Evolutionary conservation across 2,888 invertebrate species (phyloP).

Genomic region (Sphaerophoria taeniata): DNA sequence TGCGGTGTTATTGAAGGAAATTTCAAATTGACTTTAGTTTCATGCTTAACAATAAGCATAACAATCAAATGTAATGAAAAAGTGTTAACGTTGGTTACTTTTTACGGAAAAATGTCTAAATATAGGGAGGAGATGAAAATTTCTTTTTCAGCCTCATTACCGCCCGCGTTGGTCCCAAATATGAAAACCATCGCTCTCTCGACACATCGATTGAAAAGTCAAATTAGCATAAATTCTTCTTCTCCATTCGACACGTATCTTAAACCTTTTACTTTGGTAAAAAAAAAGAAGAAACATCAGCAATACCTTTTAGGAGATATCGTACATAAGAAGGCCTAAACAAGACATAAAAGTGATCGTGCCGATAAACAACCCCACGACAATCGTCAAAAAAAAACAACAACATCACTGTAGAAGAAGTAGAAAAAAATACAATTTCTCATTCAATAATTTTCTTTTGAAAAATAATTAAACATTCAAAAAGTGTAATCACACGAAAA

Average conservation of each 20-base stretch:
- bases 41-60: not conserved
- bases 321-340: slow-evolving; percentile 55
- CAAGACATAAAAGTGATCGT: slow-evolving; percentile 73
- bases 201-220: slow-evolving; percentile 43
- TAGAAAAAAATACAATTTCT: slow-evolving; percentile 50
- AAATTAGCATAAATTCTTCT: slow-evolving; percentile 71
- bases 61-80: too few relatives aligned
- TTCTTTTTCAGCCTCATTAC: slow-evolving; percentile 32
- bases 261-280: not conserved
- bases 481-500: slow-evolving; percentile 72
- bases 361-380: slow-evolving; percentile 73
- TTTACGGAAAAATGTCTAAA: not conserved
- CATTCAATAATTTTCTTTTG: slow-evolving; percentile 74
- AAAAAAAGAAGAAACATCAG: not conserved
- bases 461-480: slow-evolving; percentile 73
- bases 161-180: slow-evolving; percentile 5
- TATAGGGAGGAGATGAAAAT: slow-evolving; percentile 52
- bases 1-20: not conserved
- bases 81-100: not conserved
- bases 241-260: slow-evolving; percentile 40
- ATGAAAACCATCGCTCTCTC: slow-evolving; percentile 10
- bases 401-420: not conserved
- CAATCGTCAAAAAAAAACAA: slow-evolving; percentile 41
- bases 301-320: slow-evolving; percentile 18
- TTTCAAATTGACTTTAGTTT: not conserved